Conservation (phyloP, 2,113 vertebrate species). For the Junco hyemalis region DNA sequence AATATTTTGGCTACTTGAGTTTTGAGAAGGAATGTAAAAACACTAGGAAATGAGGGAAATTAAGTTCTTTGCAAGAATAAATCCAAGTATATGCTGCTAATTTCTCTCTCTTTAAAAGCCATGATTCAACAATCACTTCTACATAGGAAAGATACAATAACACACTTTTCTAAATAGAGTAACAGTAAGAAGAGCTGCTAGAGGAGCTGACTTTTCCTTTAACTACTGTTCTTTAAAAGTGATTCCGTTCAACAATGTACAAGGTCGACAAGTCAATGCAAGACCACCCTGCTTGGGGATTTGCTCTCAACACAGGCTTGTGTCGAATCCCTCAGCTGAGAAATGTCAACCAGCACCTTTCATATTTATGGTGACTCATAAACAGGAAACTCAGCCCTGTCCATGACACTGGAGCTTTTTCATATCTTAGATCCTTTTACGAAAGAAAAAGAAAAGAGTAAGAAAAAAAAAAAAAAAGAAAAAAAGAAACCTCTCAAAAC, state of each 20-base stretch:
- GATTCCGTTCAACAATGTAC: conserved; percentile 72
- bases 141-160: neutral
- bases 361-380: conserved; percentile 85
- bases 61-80: neutral
- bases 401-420: conserved; percentile 75
- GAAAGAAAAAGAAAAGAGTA: conserved; percentile 19
- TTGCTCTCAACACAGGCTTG: conserved; percentile 69
- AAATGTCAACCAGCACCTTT: conserved; percentile 86
- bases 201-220: conserved; percentile 53
- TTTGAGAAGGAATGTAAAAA: neutral
- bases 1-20: neutral
- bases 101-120: neutral
- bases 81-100: neutral
- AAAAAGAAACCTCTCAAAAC: conserved; percentile 30
- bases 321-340: conserved; percentile 79
- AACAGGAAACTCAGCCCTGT: conserved; percentile 81
- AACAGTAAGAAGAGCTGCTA: conserved; percentile 38
- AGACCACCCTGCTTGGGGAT: conserved; percentile 82
- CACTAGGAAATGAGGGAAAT: neutral
- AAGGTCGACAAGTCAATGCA: conserved; percentile 77
- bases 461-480: neutral
- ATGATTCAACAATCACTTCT: neutral
- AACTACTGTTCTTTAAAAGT: conserved; percentile 82
- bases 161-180: neutral
- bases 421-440: conserved; percentile 78